Evolutionary conservation across 2,797 vertebrate species (phyloP).

Genomic region (Momotus momota): DNA sequence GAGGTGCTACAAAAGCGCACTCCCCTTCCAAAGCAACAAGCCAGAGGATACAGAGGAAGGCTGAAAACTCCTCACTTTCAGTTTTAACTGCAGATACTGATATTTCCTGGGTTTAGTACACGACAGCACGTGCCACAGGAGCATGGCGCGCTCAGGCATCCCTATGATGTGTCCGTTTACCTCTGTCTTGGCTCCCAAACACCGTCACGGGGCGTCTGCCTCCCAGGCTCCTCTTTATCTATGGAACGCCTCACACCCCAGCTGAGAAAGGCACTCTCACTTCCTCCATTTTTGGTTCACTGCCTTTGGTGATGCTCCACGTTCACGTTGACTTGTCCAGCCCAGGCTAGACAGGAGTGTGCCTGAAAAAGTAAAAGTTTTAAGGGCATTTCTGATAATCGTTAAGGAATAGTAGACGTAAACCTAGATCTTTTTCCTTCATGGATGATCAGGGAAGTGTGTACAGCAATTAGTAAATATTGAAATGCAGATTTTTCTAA

Average conservation of each 20-base stretch:
- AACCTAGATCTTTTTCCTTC: not conserved
- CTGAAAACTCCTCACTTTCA: not conserved
- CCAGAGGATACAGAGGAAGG: not conserved
- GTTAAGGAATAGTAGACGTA: not conserved
- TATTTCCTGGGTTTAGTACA: not conserved
- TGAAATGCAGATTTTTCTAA: not conserved
- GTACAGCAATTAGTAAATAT: not conserved
- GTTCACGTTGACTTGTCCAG: not conserved
- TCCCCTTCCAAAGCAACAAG: not conserved
- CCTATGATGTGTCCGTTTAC: fast-evolving
- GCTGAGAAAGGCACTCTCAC: not conserved
- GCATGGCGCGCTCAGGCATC: fast-evolving
- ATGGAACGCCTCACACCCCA: not conserved
- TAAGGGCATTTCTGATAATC: not conserved
- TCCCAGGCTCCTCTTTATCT: not conserved
- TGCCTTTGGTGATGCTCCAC: not conserved
- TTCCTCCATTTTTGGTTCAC: not conserved
- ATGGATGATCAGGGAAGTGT: not conserved
- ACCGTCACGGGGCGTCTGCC: not conserved
- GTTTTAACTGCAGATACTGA: not conserved
- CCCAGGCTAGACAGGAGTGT: fast-evolving
- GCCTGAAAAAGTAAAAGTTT: not conserved
- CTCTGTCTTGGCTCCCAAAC: not conserved
- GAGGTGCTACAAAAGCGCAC: not conserved
- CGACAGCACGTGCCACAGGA: not conserved